Evolutionary conservation across 2,113 vertebrate species (phyloP).

Genomic region (Marmota monax): DNA sequence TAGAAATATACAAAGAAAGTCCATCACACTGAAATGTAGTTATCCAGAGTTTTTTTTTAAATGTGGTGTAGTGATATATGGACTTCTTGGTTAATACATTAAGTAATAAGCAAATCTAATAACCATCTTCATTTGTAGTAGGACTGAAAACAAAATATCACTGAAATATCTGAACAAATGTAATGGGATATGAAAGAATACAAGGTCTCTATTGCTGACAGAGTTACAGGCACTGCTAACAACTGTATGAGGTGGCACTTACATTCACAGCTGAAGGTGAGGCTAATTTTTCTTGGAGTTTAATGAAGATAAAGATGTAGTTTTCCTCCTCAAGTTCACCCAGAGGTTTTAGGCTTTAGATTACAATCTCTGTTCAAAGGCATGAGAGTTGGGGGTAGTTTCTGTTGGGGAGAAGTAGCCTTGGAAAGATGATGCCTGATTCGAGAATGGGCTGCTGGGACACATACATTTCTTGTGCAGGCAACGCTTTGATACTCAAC

Average conservation of each 20-base stretch:
- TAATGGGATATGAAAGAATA: neutral
- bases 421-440: neutral
- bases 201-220: neutral
- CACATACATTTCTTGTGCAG: neutral
- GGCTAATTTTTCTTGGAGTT: neutral
- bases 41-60: neutral
- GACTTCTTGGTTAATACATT: neutral
- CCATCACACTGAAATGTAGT: neutral
- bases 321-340: neutral
- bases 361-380: neutral
- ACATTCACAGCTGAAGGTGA: neutral
- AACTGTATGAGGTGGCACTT: neutral
- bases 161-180: neutral
- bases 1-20: neutral
- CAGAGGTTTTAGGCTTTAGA: neutral
- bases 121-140: neutral
- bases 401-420: neutral
- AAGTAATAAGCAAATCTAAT: neutral
- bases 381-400: neutral
- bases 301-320: neutral
- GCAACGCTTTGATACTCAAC: neutral
- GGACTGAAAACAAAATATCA: neutral
- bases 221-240: neutral
- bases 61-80: neutral
- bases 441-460: no score